A percentile compares a stretch with the other conserved stretches of the same genome.
Conservation (phyloP, 1,140 invertebrate species). For the Penaeus chinensis region DNA sequence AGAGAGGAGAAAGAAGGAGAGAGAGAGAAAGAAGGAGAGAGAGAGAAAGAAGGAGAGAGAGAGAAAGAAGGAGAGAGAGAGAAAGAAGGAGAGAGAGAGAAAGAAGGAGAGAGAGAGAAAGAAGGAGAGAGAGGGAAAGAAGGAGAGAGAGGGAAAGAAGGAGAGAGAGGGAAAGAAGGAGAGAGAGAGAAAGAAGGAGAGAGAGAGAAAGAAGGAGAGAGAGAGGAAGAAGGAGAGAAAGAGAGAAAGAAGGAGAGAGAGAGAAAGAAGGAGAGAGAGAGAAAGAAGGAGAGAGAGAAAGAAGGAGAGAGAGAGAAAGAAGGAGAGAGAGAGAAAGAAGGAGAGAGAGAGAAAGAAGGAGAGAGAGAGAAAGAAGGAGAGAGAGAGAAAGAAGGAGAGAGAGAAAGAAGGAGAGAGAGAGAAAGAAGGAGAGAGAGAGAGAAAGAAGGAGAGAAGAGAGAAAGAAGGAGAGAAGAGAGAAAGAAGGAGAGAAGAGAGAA, state of each 20-base stretch:
- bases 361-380: no score
- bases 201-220: background rate
- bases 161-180: background rate
- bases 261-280: background rate
- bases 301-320: no score
- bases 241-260: background rate
- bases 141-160: background rate
- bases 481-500: background rate
- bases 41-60: background rate
- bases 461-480: background rate
- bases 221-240: background rate
- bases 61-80: background rate
- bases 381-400: no score
- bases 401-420: background rate
- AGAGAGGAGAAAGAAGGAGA: background rate
- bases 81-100: background rate
- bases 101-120: no score
- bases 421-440: background rate
- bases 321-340: background rate
- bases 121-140: no score
- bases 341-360: background rate
- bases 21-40: background rate
- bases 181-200: constrained; percentile 6
- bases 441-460: background rate
- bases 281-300: background rate